phyloP scores from a whole-genome alignment of 2,113 vertebrate species.

The Anoura caudifer region DNA sequence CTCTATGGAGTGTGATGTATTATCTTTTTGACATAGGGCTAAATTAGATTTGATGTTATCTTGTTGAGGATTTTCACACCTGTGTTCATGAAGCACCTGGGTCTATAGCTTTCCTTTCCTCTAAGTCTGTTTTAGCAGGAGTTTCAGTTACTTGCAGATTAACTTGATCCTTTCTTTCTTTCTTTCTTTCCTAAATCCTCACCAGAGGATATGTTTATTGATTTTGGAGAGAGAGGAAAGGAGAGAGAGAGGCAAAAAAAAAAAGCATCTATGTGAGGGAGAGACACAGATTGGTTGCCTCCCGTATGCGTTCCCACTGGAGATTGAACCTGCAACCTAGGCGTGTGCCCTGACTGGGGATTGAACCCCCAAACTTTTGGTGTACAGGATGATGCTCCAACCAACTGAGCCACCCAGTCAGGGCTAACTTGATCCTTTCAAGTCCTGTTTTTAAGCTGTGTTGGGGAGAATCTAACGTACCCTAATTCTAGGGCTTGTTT shows the following conservation, averaged over 20 bases:
- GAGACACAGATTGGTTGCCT: too few species aligned
- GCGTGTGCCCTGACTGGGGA: too few species aligned
- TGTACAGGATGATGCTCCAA: too few species aligned
- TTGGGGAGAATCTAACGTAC: neutral
- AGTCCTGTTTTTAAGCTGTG: neutral
- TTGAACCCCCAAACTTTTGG: too few species aligned
- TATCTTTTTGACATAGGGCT: neutral
- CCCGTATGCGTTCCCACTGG: too few species aligned
- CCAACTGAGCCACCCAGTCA: too few species aligned
- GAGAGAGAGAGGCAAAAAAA: too few species aligned
- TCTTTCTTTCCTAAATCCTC: too few species aligned
- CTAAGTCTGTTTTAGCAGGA: neutral
- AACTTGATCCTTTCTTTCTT: neutral
- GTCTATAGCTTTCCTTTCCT: neutral
- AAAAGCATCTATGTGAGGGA: too few species aligned
- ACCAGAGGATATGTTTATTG: too few species aligned
- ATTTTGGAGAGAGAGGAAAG: too few species aligned
- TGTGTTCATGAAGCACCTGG: neutral
- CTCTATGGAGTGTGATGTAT: neutral
- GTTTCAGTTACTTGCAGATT: neutral
- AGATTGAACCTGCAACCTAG: too few species aligned
- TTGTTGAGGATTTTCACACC: neutral
- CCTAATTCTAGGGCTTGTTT: neutral
- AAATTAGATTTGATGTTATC: neutral
- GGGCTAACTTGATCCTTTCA: neutral